Evolutionary conservation across 1,140 invertebrate species (phyloP).

Genomic region (Melipona quadrifasciata): DNA sequence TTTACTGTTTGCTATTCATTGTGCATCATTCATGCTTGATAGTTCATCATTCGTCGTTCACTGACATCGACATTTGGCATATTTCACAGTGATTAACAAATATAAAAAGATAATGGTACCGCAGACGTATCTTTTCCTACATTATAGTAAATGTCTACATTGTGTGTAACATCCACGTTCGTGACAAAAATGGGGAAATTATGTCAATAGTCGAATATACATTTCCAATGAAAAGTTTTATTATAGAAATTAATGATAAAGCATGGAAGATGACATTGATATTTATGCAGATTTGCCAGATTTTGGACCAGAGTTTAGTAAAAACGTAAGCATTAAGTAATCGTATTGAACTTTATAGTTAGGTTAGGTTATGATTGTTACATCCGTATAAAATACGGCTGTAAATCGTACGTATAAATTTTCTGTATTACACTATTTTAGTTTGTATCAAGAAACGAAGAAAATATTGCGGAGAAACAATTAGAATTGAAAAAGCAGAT

Average conservation of each 20-base stretch:
- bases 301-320: constrained; percentile 40
- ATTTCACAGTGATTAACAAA: not conserved
- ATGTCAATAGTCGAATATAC: not conserved
- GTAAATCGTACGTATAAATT: not conserved
- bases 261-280: constrained; percentile 75
- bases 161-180: not conserved
- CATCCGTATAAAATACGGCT: not conserved
- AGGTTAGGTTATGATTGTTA: constrained; percentile 37
- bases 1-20: not conserved
- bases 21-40: too few species aligned
- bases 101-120: not conserved
- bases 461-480: constrained; percentile 51
- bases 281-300: constrained; percentile 75
- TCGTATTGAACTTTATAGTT: constrained; percentile 12
- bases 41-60: too few species aligned
- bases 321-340: constrained; percentile 54
- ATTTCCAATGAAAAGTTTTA: not conserved
- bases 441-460: constrained; percentile 1
- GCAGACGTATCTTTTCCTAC: not conserved
- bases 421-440: not conserved
- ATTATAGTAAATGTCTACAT: not conserved
- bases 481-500: constrained; percentile 58
- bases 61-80: not conserved
- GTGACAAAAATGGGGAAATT: not conserved
- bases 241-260: not conserved